phyloP scores from a whole-genome alignment of 2,113 vertebrate species.

The Probosciger aterrimus region DNA sequence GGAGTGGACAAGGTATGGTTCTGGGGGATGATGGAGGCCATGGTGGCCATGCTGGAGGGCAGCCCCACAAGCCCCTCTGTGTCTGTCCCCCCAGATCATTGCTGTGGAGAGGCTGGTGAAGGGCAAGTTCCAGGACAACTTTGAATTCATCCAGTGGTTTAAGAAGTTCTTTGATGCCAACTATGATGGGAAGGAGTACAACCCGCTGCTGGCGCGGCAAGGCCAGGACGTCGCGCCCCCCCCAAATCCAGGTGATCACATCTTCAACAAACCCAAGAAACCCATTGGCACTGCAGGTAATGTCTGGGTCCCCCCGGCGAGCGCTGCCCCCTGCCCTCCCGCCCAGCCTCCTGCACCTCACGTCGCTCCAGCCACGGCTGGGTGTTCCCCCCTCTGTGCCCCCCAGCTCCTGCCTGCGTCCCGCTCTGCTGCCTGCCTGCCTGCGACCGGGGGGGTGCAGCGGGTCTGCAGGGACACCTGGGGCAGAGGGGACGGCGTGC shows the following conservation, averaged over 20 bases:
- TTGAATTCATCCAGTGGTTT: constrained; percentile 99
- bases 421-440: background rate
- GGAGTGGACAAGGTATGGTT: constrained; percentile 91
- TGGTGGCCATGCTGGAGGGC: fast-evolving
- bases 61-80: background rate
- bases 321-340: constrained; percentile 27
- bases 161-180: constrained; percentile 99
- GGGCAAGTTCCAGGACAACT: constrained; percentile 99
- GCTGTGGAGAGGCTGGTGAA: constrained; percentile 96
- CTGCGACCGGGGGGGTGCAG: background rate
- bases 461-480: background rate
- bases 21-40: background rate
- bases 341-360: constrained; percentile 10
- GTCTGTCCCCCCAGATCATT: constrained; percentile 83
- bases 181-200: constrained; percentile 98
- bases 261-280: constrained; percentile 97
- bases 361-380: background rate
- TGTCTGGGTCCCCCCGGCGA: constrained; percentile 58
- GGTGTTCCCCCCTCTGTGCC: background rate
- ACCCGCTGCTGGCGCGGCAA: constrained; percentile 92
- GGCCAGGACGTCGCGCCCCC: constrained; percentile 89
- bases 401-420: background rate
- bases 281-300: constrained; percentile 90
- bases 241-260: constrained; percentile 98
- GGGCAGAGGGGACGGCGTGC: background rate